phyloP scores from a whole-genome alignment of 2,888 invertebrate species.

The Plebejus anna region DNA sequence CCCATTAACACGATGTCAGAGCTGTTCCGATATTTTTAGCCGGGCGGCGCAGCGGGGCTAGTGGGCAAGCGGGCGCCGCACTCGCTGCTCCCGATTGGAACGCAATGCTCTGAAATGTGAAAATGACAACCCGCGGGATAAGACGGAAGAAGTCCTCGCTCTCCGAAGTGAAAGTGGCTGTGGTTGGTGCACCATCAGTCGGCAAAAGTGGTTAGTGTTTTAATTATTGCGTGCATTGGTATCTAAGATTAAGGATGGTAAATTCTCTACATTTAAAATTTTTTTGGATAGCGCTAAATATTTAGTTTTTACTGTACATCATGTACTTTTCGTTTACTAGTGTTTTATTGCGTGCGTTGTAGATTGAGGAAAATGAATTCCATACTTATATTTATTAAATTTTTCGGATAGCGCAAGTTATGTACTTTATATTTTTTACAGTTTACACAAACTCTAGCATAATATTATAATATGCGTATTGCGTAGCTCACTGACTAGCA shows the following conservation, averaged over 20 bases:
- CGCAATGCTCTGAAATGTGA: constrained; percentile 40
- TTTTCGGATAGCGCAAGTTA: not conserved
- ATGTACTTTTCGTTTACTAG: too few relatives aligned
- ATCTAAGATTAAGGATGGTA: not conserved
- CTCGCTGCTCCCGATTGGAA: constrained; percentile 39
- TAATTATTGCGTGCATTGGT: not conserved
- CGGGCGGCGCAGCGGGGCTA: constrained; percentile 57
- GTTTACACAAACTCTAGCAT: not conserved
- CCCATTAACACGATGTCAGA: constrained; percentile 77
- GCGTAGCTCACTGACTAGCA: not conserved
- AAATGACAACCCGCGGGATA: constrained; percentile 89
- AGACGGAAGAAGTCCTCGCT: constrained; percentile 93
- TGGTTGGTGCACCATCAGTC: constrained; percentile 93
- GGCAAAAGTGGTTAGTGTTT: constrained; percentile 92
- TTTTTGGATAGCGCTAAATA: not conserved
- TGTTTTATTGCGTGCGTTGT: too few relatives aligned
- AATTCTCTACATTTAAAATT: not conserved
- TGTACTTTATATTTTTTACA: not conserved
- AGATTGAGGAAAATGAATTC: too few relatives aligned
- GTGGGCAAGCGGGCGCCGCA: constrained; percentile 45
- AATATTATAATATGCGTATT: too few relatives aligned
- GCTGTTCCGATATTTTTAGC: constrained; percentile 73
- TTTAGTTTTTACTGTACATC: not conserved
- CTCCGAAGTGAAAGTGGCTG: constrained; percentile 94
- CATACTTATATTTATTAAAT: not conserved